A percentile compares a stretch with the other conserved stretches of the same genome.
These are phyloP conservation scores for Coccyzus lansbergi DNA, from an alignment of 2,797 vertebrate species.

Conservation along the genomic window DNA sequence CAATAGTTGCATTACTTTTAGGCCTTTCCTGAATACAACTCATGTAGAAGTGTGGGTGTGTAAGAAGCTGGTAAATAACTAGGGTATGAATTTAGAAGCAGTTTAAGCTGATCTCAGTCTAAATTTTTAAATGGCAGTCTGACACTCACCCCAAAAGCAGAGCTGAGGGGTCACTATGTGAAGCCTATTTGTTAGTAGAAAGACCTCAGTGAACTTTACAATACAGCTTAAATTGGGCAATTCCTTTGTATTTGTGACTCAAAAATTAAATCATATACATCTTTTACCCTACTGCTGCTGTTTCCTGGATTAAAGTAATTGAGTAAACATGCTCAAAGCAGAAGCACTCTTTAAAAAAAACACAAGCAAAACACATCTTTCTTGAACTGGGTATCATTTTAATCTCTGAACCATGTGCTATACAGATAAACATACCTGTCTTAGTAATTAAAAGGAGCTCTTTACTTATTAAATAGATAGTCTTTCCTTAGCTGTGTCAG, in stretches of 20 bases:
- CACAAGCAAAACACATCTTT: not conserved
- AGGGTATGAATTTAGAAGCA: not conserved
- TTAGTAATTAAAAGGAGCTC: conserved; percentile 14
- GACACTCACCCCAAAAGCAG: not conserved
- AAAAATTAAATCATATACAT: not conserved
- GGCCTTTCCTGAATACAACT: not conserved
- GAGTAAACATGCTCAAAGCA: not conserved
- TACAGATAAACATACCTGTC: not conserved
- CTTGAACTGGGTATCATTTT: not conserved
- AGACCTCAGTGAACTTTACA: not conserved
- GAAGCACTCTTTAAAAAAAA: not conserved
- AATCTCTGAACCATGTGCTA: not conserved
- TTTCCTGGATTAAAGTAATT: not conserved
- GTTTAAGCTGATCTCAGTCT: not conserved
- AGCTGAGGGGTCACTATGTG: not conserved
- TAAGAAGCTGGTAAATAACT: not conserved
- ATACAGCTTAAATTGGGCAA: not conserved
- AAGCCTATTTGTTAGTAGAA: not conserved
- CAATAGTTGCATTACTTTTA: not conserved
- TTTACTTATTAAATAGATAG: not conserved
- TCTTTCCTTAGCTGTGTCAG: not conserved
- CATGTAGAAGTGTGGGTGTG: fast-evolving
- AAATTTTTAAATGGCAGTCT: not conserved
- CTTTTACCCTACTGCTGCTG: not conserved
- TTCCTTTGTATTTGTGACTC: not conserved